These are phyloP conservation scores for Riparia riparia DNA, from an alignment of 2,113 vertebrate species.

Conservation along the genomic window DNA sequence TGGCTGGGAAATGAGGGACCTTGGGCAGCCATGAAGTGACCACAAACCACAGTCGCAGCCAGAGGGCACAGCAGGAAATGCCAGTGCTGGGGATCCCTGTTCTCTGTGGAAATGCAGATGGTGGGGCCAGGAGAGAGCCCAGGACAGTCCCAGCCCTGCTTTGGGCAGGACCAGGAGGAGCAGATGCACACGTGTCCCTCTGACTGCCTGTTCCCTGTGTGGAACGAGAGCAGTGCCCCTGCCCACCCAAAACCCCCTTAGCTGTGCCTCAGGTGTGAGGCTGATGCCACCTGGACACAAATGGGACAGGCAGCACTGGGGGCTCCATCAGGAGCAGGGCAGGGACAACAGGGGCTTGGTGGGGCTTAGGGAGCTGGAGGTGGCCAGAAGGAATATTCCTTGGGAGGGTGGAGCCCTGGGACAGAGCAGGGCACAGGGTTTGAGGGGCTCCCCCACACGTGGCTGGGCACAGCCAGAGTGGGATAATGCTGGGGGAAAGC, in stretches of 20 bases:
- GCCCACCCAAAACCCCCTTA: neutral
- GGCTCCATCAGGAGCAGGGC: neutral
- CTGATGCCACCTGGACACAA: neutral
- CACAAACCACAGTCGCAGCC: neutral
- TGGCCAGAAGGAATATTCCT: neutral
- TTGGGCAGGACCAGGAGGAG: neutral
- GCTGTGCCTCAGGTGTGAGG: neutral
- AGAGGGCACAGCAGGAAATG: neutral
- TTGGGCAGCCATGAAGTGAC: neutral
- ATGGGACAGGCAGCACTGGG: neutral
- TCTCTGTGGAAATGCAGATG: neutral
- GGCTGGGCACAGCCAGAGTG: neutral
- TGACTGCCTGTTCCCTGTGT: neutral
- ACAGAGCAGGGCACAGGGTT: neutral
- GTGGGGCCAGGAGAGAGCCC: neutral
- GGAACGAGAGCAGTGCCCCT: neutral
- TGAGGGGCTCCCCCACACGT: too few relatives aligned
- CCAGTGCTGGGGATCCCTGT: neutral
- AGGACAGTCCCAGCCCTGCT: neutral
- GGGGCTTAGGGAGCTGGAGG: neutral
- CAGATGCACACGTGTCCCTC: neutral
- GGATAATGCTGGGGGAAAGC: neutral
- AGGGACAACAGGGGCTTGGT: fast-evolving
- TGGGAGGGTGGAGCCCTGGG: neutral
- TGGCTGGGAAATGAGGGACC: neutral